These are phyloP conservation scores for Pammene aurita DNA, from an alignment of 2,888 invertebrate genomes.

Conservation along the genomic window DNA sequence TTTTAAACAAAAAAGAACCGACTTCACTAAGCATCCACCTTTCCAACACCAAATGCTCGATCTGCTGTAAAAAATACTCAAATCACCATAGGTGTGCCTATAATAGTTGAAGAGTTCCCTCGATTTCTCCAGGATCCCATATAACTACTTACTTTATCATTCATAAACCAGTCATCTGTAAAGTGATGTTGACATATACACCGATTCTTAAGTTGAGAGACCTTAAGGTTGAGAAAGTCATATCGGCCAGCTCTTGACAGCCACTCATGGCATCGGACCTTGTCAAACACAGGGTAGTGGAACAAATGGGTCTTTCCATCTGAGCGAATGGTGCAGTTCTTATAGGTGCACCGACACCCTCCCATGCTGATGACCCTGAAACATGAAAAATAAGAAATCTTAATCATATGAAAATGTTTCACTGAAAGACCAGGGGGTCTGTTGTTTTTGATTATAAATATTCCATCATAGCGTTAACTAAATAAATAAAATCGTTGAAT, in stretches of 20 bases:
- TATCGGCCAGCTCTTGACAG: constrained; percentile 80
- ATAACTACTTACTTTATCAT: constrained; percentile 69
- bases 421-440: too few relatives aligned
- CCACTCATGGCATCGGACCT: constrained; percentile 83
- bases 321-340: constrained; percentile 78
- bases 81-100: too few relatives aligned
- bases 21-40: too few relatives aligned
- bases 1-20: too few relatives aligned
- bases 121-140: too few relatives aligned
- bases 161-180: constrained; percentile 79
- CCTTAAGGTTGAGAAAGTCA: constrained; percentile 79
- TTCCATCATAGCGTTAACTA: too few relatives aligned
- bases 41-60: too few relatives aligned
- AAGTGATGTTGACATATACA: constrained; percentile 85
- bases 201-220: constrained; percentile 84
- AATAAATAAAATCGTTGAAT: too few relatives aligned
- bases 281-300: constrained; percentile 85
- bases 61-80: too few relatives aligned
- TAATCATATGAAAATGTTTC: neutral
- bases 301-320: constrained; percentile 83
- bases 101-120: too few relatives aligned
- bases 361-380: constrained; percentile 72
- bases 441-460: too few relatives aligned
- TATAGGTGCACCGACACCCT: constrained; percentile 84
- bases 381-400: neutral